These are phyloP conservation scores for Myotis vivesi DNA, from an alignment of 2,797 vertebrate genomes.

Conservation along the genomic window DNA sequence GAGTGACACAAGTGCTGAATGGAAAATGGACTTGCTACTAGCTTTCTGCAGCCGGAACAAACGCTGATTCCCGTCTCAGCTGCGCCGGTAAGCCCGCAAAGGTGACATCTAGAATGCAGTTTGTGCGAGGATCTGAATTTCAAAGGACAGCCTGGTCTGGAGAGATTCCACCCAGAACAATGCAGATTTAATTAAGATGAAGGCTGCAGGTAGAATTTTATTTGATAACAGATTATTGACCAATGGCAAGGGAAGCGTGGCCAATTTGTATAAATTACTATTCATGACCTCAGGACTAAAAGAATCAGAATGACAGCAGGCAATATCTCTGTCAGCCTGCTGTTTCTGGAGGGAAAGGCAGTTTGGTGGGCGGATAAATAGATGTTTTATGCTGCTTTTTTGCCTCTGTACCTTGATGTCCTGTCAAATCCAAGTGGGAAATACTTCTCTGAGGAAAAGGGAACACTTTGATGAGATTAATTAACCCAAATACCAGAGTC, in stretches of 20 bases:
- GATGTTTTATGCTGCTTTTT: background rate
- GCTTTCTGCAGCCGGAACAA: conserved; percentile 52
- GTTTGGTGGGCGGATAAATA: conserved; percentile 32
- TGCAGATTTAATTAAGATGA: conserved; percentile 32
- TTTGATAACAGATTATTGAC: conserved; percentile 62
- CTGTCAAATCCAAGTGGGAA: background rate
- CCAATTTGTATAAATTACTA: conserved; percentile 63
- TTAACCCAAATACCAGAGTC: background rate
- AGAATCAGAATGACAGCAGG: conserved; percentile 31
- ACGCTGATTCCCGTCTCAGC: conserved; percentile 14
- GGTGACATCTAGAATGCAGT: background rate
- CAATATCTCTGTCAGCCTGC: background rate
- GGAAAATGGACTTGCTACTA: background rate
- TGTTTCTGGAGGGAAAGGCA: conserved; percentile 21
- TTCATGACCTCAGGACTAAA: conserved; percentile 63
- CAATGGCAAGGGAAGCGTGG: background rate
- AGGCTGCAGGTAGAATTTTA: conserved; percentile 46
- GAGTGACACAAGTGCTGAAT: background rate
- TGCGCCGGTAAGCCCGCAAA: background rate
- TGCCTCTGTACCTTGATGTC: background rate
- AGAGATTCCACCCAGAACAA: conserved; percentile 47
- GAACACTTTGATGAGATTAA: background rate
- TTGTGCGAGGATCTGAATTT: conserved; percentile 55
- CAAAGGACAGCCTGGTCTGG: conserved; percentile 12
- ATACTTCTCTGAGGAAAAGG: background rate